Evolutionary conservation across 2,113 vertebrate species (phyloP), one percentile per base, ranked within the genome.

Genomic region (Pollachius pollachius): DNA sequence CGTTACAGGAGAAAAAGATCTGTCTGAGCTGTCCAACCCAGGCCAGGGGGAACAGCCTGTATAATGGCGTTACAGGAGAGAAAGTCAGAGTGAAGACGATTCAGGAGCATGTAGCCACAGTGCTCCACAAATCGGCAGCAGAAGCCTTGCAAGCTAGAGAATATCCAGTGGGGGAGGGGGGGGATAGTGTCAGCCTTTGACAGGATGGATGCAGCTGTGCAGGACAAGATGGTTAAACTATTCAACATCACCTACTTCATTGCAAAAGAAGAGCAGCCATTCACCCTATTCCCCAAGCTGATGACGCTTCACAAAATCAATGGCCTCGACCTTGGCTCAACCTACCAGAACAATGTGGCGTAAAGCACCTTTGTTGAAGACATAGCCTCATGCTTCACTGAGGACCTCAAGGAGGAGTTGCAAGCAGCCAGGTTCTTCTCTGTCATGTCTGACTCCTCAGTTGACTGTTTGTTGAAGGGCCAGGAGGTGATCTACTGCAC

Each of bases 191-290:
- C 62, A 41, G 62, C 62, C 18, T 64, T 64, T 64, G 62, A 64
- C 62, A 4, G 61, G 15, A 62, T 64, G 17, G 62, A 37, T 64
- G 62, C 4, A 3, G 15, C 62, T 5, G n/a, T 62, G 1, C 27
- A 62, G 13, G 65, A 67, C 5, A 67, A 67, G 41, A 23, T 67
- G 65, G 65, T 67, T 1, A 67, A 67, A 25, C 48, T 67, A 18
- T 67, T 67, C 65, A 67, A 67, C 52, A 67, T 67, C 7, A 52
- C 65, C 4, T 67, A 67, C 54, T 67, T 67, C 52, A 58, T 67
- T n/a, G 52, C 65, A 11, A 67, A 67, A 25, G 65, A 56, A 18
- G 52, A 67, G 52, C 19, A 19, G 15, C 0, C 65, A 15, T 67
- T 67, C 6, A 67, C 65, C 48, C 19, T 54, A 15, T 67, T 67